phyloP scores from a whole-genome alignment of 1,140 invertebrate genomes.

The Pomacea maculata region DNA sequence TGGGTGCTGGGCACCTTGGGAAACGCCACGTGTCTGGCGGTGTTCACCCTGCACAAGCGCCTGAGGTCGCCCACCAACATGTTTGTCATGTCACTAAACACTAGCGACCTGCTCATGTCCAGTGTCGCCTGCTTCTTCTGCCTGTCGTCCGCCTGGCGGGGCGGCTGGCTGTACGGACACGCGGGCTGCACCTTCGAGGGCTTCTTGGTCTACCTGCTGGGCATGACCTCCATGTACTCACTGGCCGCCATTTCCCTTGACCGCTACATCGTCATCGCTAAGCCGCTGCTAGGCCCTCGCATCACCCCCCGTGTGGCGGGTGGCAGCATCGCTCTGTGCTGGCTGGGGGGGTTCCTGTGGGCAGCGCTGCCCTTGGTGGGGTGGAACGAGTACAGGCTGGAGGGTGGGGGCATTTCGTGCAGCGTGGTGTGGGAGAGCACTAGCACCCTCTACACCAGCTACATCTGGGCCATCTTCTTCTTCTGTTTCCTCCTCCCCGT shows the following conservation, averaged over 20 bases:
- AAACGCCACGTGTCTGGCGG: conserved; percentile 31
- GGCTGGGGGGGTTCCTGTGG: conserved; percentile 39
- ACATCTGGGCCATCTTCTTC: conserved; percentile 46
- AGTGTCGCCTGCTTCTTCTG: conserved; percentile 6
- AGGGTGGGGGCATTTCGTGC: conserved; percentile 44
- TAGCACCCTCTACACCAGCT: conserved; percentile 30
- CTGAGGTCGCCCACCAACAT: conserved; percentile 50
- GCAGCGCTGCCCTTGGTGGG: conserved; percentile 38
- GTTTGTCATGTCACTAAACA: conserved; percentile 43
- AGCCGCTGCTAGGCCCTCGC: conserved; percentile 36
- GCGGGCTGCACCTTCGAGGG: conserved; percentile 37
- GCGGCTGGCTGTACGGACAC: conserved; percentile 40
- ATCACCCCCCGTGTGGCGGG: conserved; percentile 35
- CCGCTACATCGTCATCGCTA: conserved; percentile 50
- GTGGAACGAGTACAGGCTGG: conserved; percentile 46
- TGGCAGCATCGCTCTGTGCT: conserved; percentile 22
- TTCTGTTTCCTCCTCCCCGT: conserved; percentile 41
- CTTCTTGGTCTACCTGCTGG: conserved; percentile 45
- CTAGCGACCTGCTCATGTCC: conserved; percentile 44
- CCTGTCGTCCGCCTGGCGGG: conserved; percentile 31
- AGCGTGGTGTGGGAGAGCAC: conserved; percentile 40
- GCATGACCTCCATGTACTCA: conserved; percentile 44
- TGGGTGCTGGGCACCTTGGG: conserved; percentile 29
- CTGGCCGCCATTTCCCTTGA: conserved; percentile 48
- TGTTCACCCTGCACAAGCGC: conserved; percentile 44